Evolutionary conservation across 2,888 invertebrate genomes (phyloP), one percentile per base, ranked within the genome.

Genomic region (Cheilosia soror): DNA sequence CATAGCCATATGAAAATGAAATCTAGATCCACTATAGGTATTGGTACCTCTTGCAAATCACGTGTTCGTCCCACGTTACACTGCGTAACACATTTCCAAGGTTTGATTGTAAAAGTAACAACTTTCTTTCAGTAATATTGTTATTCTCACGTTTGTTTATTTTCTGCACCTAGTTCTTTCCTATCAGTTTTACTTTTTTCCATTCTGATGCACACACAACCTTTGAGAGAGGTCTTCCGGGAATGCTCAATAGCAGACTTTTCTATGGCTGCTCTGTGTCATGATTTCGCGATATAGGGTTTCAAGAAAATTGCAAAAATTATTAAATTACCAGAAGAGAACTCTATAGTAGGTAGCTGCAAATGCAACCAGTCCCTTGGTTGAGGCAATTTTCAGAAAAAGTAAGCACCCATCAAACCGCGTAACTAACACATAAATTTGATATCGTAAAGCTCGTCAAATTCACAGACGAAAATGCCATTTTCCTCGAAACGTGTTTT

Each of bases 261-360:
- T 83, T 68, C 73, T 83, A 83, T 78, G 83, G 83, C 73, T 73
- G 69, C 49, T 47, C 60, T 68, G 47, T 53, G 42, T 25, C 37
- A 62, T 47, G 20, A 47, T 47, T 68, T 63, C 25, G 51, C 57
- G 51, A 63, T 69, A 44, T 11, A 49, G 42, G 58, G 49, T 31
- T 51, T 66, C 60, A 71, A 62, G 68, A 63, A 68, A 73, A 83
- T 73, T 68, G 62, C 20, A 78, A 83, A 78, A 72, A 68, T 73
- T 78, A 78, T 83, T 78, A 65, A 83, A 69, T 83, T 83, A 78
- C 83, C 78, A 20, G 60, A 55, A 69, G 55, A 47, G 33, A 63
- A 55, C 53, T 33, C 29, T 29, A 25, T 6, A 9, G 9, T 11
- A 62, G 20, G 51, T 44, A 11, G 1, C 33, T 37, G 33, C 33